Base-by-base conservation (phyloP, 2,888 invertebrate species). In the Agonopterix alstromeriana region DNA sequence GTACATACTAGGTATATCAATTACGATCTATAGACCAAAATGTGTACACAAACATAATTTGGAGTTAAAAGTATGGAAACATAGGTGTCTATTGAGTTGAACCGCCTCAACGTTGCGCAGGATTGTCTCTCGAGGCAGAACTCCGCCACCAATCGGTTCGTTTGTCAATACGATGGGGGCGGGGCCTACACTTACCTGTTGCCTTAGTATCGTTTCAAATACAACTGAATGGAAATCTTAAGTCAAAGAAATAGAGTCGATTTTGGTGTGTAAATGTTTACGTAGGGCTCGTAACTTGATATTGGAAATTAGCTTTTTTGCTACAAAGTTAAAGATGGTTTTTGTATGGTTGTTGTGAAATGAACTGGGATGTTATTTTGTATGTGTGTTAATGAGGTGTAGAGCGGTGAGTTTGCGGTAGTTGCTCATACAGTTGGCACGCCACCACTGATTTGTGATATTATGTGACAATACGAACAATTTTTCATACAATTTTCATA, bases 351-450 rank as follows among this genome's bases (percentile, higher is more conserved):
- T 38, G n/a, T 11, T 42, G 42, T 12, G 11, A 27, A 38, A 38
- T 4, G 38, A n/a, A 36, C 17, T 73, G 71, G 79, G 73, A 76
- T 77, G 74, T 77, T 42, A 42, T 80, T 78, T 80, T 81, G 81
- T 84, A 69, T 74, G 79, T 71, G 77, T 79, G 82, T 76, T 85
- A 84, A 84, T 86, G 85, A 83, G 85, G 83, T 76, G 79, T 70
- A 74, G 78, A 76, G 78, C 76, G 72, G 68, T 70, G 84, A 86
- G 87, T 87, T 85, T 77, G 84, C 77, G 77, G 78, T 81, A 78
- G 85, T 79, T 78, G 77, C 74, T 84, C 87, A 80, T 74, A 73
- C 83, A 76, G 86, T 75, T 77, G 84, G 79, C 82, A 83, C 87
- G 87, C 75, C 73, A 76, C 68, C 77, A 71, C 75, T 71, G 73